Conservation (phyloP, 2,113 vertebrate species). For the Apeltes quadracus region DNA sequence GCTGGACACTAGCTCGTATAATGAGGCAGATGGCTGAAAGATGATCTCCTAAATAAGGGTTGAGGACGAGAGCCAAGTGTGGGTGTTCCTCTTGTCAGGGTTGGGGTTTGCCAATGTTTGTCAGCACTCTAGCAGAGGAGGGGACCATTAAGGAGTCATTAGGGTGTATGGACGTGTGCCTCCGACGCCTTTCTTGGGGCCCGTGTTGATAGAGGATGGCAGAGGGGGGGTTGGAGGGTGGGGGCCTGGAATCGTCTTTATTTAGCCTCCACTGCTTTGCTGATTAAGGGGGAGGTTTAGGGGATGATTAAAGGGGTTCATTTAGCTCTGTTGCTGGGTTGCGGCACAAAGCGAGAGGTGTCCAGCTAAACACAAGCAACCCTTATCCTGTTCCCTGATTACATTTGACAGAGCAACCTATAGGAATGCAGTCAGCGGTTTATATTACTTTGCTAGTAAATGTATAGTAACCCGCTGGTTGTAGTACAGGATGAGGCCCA, state of each 20-base stretch:
- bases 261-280: slow-evolving; percentile 43
- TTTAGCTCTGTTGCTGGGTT: slow-evolving; percentile 38
- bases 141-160: slow-evolving; percentile 73
- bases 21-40: slow-evolving; percentile 57
- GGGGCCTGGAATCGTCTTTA: slow-evolving; percentile 46
- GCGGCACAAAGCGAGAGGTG: slow-evolving; percentile 17
- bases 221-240: slow-evolving; percentile 27
- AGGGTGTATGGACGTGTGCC: slow-evolving; percentile 65
- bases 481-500: slow-evolving; percentile 21
- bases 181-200: slow-evolving; percentile 45
- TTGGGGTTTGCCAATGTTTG: slow-evolving; percentile 66
- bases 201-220: slow-evolving; percentile 57
- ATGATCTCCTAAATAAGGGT: slow-evolving; percentile 62
- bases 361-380: slow-evolving; percentile 44
- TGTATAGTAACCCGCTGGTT: slow-evolving; percentile 30
- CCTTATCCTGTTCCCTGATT: slow-evolving; percentile 5
- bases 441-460: slow-evolving; percentile 30
- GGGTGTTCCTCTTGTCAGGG: slow-evolving; percentile 73
- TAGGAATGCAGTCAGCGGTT: slow-evolving; percentile 48
- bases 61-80: slow-evolving; percentile 56
- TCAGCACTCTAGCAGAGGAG: slow-evolving; percentile 59
- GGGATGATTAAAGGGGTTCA: slow-evolving; percentile 52
- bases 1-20: slow-evolving; percentile 37
- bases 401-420: slow-evolving; percentile 18
- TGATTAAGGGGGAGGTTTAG: slow-evolving; percentile 60